Percentiles rank a stretch among this genome's conserved stretches.
Conservation (phyloP, 2,888 invertebrate genomes). For the Zygogramma bicolorata region DNA sequence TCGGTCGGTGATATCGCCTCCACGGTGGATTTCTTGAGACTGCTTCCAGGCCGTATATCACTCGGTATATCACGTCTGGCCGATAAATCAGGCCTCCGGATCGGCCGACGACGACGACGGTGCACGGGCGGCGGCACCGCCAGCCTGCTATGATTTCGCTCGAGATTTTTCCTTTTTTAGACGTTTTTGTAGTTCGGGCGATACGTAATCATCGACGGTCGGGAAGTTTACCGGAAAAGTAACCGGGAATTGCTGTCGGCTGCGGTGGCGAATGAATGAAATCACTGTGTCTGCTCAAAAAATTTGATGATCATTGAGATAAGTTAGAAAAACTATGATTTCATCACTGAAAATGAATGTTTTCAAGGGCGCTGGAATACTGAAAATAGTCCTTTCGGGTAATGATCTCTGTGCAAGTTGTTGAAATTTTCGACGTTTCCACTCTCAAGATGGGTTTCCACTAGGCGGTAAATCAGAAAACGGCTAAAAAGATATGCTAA, state of each 20-base stretch:
- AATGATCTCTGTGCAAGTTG: no score
- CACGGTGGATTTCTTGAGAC: constrained; percentile 61
- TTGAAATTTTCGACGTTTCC: no score
- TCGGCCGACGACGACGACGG: neutral
- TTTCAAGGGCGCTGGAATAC: no score
- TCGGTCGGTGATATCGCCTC: constrained; percentile 62
- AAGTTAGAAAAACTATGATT: no score
- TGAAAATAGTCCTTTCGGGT: no score
- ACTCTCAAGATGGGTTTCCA: no score
- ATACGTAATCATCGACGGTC: neutral
- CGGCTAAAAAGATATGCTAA: no score
- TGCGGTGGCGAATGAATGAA: neutral
- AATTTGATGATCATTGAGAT: no score
- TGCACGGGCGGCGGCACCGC: constrained; percentile 21
- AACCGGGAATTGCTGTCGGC: neutral
- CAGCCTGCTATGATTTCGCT: constrained; percentile 26
- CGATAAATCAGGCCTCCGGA: constrained; percentile 64
- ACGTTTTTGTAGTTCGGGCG: neutral
- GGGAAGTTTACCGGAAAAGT: neutral
- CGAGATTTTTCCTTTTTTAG: neutral
- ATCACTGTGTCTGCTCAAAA: neutral
- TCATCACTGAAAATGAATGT: no score
- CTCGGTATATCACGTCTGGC: constrained; percentile 65
- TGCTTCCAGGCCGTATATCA: constrained; percentile 64
- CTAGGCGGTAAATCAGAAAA: no score